Evolutionary conservation across 1,140 invertebrate species (phyloP), one percentile per base, ranked within the genome.

Genomic region (Drosophila cardini): DNA sequence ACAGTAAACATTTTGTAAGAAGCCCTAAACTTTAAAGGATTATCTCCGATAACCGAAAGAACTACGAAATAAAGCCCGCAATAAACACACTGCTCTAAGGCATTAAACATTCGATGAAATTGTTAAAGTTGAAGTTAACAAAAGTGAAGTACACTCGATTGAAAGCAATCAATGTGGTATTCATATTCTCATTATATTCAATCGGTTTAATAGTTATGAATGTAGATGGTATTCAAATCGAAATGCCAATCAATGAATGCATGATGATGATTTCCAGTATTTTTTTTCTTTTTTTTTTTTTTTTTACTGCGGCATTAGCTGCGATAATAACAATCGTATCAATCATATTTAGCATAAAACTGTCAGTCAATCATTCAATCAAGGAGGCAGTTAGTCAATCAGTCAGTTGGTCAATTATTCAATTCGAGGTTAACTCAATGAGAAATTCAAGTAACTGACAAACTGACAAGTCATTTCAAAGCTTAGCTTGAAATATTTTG

Each of bases 321-420:
- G 21, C 60, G 13, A 13, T 18, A 57, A 50, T 42, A 60, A 68
- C 65, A 70, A 65, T 71, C 52, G 43, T 78, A 87, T 86, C 83
- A 87, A 86, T 86, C 82, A 86, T 78, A 68, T 86, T 86, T 86
- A 79, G 70, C 83, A 82, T 82, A 87, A 72, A 86, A 87, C 68
- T 86, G 83, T 73, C 65, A 48, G 60, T 56, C 53, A 52, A 6
- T 64, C 65, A 52, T 4, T 36, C 42, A 72, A 9, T 57, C 57
- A 73, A 6, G 13, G 10, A 42, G 46, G 42, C 42, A 53, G 15
- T 48, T 46, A 60, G 42, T 36, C 52, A 73, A 4, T 68, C 58
- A 71, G 6, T 40, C 53, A 40, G 18, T 57, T 36, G 73, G 15
- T 48, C 70, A 72, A 30, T 72, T 32, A 38, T 42, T 55, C 71